These are phyloP conservation scores for Carcharodon carcharias DNA, from an alignment of 2,797 vertebrate genomes.

Conservation along the genomic window DNA sequence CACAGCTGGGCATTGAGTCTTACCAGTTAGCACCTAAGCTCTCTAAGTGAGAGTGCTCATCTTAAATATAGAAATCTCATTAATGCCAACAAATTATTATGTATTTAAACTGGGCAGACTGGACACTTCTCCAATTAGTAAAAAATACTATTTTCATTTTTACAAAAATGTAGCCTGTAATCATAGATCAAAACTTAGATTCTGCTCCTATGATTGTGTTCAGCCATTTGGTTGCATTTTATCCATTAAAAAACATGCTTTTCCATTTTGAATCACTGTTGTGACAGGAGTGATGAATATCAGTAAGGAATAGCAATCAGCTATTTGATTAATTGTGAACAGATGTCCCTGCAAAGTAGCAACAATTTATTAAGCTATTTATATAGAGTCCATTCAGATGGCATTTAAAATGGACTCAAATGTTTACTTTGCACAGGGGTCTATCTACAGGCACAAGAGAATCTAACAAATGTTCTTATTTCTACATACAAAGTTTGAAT, in stretches of 20 bases:
- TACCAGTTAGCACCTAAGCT: neutral
- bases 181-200: neutral
- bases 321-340: constrained; percentile 31
- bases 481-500: neutral
- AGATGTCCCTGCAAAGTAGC: constrained; percentile 10
- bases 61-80: neutral
- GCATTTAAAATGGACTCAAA: constrained; percentile 32
- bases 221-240: neutral
- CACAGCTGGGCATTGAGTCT: neutral
- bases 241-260: neutral
- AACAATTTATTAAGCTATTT: constrained; percentile 29
- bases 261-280: constrained; percentile 11
- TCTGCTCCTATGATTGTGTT: neutral
- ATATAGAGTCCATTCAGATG: constrained; percentile 9
- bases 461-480: neutral
- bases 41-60: neutral
- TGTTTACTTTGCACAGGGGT: neutral
- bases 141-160: neutral
- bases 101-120: neutral
- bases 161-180: neutral
- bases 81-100: neutral
- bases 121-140: neutral
- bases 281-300: constrained; percentile 17
- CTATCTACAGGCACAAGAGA: neutral
- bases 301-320: constrained; percentile 23